These are phyloP conservation scores for Corythoichthys intestinalis DNA, from an alignment of 2,113 vertebrate species.

Conservation along the genomic window DNA sequence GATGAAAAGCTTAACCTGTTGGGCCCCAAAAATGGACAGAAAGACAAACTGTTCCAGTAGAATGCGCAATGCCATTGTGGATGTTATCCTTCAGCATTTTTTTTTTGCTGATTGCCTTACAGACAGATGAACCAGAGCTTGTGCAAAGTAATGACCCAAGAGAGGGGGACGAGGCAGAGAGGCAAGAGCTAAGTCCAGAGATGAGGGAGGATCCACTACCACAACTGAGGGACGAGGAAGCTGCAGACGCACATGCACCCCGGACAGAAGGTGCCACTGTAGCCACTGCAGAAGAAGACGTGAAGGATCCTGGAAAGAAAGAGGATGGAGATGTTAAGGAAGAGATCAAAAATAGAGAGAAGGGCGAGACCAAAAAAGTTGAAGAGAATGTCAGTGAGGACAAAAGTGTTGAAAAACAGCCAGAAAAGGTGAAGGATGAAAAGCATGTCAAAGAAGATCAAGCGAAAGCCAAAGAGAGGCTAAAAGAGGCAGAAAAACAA, in stretches of 20 bases:
- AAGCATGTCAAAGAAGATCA: slow-evolving; percentile 7
- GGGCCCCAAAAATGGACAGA: no score
- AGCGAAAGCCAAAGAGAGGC: slow-evolving; percentile 46
- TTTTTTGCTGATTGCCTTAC: slow-evolving; percentile 7
- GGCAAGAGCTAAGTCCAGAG: slow-evolving; percentile 20
- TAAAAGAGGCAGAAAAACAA: slow-evolving; percentile 57
- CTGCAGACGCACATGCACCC: slow-evolving; percentile 21
- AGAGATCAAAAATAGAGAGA: slow-evolving; percentile 7
- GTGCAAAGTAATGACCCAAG: slow-evolving; percentile 16
- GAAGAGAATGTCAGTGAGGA: slow-evolving; percentile 10
- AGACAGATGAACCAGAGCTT: slow-evolving; percentile 27
- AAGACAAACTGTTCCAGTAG: background rate
- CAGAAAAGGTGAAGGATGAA: slow-evolving; percentile 13
- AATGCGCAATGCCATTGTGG: background rate
- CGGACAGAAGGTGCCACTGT: slow-evolving; percentile 17
- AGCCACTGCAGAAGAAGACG: slow-evolving; percentile 18
- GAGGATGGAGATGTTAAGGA: slow-evolving; percentile 12
- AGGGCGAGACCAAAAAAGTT: slow-evolving; percentile 14
- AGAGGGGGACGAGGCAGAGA: slow-evolving; percentile 12
- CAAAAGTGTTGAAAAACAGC: slow-evolving; percentile 17
- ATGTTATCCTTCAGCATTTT: background rate
- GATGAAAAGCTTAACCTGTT: no score
- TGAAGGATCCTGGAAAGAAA: slow-evolving; percentile 20
- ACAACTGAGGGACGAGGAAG: slow-evolving; percentile 13
- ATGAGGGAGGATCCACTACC: slow-evolving; percentile 4